A percentile compares a stretch with the other conserved stretches of the same genome.
Evolutionary conservation across 2,888 invertebrate genomes (phyloP).

Genomic region (Acanthoscelides obtectus): DNA sequence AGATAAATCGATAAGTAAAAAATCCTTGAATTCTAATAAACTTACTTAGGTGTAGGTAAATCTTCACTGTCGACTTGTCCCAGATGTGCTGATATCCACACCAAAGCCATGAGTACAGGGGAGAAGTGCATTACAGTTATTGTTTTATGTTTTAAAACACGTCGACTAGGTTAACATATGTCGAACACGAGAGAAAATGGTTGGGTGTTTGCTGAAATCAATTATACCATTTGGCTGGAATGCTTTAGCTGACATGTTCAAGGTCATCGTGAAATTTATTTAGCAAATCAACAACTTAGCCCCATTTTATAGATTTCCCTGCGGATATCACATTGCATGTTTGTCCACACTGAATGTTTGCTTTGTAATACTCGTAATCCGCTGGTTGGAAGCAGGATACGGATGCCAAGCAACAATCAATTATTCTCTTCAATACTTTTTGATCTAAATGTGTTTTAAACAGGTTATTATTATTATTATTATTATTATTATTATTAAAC

Average conservation of each 20-base stretch:
- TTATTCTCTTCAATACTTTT: no score
- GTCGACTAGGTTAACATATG: background rate
- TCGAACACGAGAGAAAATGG: background rate
- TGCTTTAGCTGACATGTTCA: conserved; percentile 1
- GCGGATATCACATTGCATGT: conserved; percentile 20
- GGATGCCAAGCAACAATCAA: background rate
- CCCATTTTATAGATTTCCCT: conserved; percentile 23
- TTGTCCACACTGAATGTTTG: conserved; percentile 8
- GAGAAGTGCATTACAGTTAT: no score
- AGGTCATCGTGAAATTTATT: conserved; percentile 12
- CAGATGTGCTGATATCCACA: no score
- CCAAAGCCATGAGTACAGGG: no score
- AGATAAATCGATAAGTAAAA: no score
- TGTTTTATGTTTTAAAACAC: no score
- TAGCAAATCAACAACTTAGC: conserved; percentile 20
- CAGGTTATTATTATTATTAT: no score
- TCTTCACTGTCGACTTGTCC: no score
- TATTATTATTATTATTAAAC: no score
- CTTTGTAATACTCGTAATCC: background rate
- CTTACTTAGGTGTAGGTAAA: no score
- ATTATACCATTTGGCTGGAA: background rate
- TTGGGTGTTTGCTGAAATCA: background rate
- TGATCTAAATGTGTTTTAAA: no score
- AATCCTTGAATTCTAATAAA: no score
- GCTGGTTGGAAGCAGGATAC: background rate